These are phyloP conservation scores for Loriculus beryllinus DNA, from an alignment of 2,797 vertebrate genomes.

Conservation along the genomic window DNA sequence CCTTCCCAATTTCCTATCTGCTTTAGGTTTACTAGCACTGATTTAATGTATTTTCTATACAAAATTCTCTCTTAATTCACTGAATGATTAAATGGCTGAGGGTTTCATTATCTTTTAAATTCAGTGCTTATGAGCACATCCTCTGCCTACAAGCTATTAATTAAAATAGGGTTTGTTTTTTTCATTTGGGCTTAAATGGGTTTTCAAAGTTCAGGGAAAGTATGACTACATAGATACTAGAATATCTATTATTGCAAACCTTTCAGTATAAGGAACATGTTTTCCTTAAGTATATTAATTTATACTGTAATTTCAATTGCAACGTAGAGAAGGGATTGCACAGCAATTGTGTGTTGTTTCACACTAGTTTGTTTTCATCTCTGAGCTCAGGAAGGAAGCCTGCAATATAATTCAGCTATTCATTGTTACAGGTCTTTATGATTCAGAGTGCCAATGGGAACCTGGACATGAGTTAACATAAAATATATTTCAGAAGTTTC, in stretches of 20 bases:
- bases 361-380: background rate
- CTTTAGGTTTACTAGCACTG: background rate
- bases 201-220: background rate
- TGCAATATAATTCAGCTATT: background rate
- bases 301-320: background rate
- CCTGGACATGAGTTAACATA: background rate
- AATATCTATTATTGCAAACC: background rate
- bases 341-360: background rate
- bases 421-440: background rate
- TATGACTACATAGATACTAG: background rate
- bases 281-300: background rate
- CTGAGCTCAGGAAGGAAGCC: background rate
- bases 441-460: background rate
- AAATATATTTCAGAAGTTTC: background rate
- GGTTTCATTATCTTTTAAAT: background rate
- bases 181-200: background rate
- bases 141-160: background rate
- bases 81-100: background rate
- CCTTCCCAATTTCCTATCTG: background rate
- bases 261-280: background rate
- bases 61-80: background rate
- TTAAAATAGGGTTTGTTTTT: background rate
- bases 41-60: background rate
- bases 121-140: background rate
- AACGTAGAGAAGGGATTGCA: background rate